Percentiles rank a stretch among this genome's conserved stretches.
Evolutionary conservation across 2,797 vertebrate genomes (phyloP).

Genomic region (Gallirallus australis): DNA sequence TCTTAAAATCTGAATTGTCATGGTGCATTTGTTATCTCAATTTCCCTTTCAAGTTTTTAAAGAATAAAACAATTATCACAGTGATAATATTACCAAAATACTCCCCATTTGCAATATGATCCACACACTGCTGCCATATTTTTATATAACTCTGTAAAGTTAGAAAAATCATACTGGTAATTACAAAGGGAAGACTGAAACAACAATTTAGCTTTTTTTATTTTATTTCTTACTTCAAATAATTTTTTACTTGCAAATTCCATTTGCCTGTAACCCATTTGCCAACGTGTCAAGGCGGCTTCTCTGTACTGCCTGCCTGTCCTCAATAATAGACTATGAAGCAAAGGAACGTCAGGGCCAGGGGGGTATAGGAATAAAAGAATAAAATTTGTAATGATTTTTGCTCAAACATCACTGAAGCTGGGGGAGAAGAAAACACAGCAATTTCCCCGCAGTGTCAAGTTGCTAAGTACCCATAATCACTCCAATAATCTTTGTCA

Average conservation of each 20-base stretch:
- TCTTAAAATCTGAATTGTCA: background rate
- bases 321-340: background rate
- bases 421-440: background rate
- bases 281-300: background rate
- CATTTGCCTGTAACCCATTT: background rate
- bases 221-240: background rate
- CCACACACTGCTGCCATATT: background rate
- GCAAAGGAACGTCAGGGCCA: background rate
- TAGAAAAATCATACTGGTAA: background rate
- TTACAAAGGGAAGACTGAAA: background rate
- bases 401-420: background rate
- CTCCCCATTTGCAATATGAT: rapidly evolving
- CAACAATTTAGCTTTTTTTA: background rate
- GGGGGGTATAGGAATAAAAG: too few relatives aligned
- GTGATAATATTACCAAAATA: background rate
- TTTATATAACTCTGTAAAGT: background rate
- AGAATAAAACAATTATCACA: background rate
- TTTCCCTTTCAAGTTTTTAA: background rate
- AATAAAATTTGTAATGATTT: background rate
- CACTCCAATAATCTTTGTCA: constrained; percentile 20
- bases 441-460: constrained; percentile 3
- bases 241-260: background rate
- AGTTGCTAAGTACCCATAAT: constrained; percentile 40
- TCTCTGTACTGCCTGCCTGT: background rate
- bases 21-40: background rate